phyloP scores from a whole-genome alignment of 2,888 invertebrate species.

The Phyllotreta striolata region DNA sequence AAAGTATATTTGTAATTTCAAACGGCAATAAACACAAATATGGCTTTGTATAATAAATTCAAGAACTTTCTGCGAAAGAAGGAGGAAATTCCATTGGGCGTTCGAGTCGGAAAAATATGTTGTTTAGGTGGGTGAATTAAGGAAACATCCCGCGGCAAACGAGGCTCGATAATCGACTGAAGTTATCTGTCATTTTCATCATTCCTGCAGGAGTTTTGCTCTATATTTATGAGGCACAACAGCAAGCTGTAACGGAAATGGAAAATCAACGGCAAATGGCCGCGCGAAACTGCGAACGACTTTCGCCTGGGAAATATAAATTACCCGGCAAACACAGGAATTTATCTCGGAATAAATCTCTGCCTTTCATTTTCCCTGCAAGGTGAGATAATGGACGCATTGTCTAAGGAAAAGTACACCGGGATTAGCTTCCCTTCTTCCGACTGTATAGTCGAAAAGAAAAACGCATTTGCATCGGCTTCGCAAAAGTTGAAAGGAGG shows the following conservation, averaged over 20 bases:
- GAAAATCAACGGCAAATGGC: slow-evolving; percentile 36
- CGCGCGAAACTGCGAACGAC: slow-evolving; percentile 29
- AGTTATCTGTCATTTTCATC: slow-evolving; percentile 2
- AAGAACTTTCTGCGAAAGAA: too few relatives aligned
- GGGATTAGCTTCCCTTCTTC: slow-evolving; percentile 11
- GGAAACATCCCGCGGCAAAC: too few relatives aligned
- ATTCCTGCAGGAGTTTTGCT: slow-evolving; percentile 12
- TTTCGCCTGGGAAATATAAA: slow-evolving; percentile 24
- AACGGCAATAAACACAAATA: too few relatives aligned
- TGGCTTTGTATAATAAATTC: too few relatives aligned
- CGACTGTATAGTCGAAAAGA: neutral
- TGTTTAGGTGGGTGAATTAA: too few relatives aligned
- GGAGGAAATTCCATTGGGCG: too few relatives aligned
- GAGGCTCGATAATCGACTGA: too few relatives aligned
- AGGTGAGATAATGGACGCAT: slow-evolving; percentile 21
- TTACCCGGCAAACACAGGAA: slow-evolving; percentile 25
- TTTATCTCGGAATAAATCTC: slow-evolving; percentile 24
- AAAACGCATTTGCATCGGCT: slow-evolving; percentile 6
- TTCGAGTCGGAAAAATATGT: too few relatives aligned
- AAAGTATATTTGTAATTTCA: too few relatives aligned
- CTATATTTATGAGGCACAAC: slow-evolving; percentile 25
- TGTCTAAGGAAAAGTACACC: slow-evolving; percentile 19
- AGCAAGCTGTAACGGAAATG: slow-evolving; percentile 21
- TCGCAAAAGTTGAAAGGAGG: too few relatives aligned
- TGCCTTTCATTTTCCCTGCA: slow-evolving; percentile 20